phyloP scores from a whole-genome alignment of 1,140 invertebrate species.

The Conus betulinus region DNA sequence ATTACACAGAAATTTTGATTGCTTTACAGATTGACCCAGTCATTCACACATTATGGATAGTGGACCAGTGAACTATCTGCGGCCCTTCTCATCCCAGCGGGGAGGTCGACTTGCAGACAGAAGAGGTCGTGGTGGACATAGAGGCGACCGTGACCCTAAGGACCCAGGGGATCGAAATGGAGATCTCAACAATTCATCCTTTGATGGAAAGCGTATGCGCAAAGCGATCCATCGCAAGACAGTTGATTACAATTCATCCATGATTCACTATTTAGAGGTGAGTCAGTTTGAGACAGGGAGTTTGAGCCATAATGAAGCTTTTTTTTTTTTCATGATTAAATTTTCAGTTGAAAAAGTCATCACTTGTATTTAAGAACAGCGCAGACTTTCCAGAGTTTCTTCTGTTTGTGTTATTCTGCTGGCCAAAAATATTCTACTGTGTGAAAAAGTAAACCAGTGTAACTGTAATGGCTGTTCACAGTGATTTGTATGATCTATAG shows the following conservation, averaged over 20 bases:
- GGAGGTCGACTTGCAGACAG: background rate
- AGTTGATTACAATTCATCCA: constrained; percentile 98
- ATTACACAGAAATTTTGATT: too few species aligned
- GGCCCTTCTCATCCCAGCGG: background rate
- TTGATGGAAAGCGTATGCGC: constrained; percentile 89
- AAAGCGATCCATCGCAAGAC: constrained; percentile 98
- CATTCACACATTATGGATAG: constrained; percentile 1
- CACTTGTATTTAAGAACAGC: too few species aligned
- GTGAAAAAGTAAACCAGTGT: too few species aligned
- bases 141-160: background rate
- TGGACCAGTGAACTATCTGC: constrained; percentile 4
- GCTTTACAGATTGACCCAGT: too few species aligned
- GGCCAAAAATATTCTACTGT: too few species aligned
- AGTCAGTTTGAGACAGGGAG: background rate
- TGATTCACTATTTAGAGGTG: constrained; percentile 93
- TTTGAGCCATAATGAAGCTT: too few species aligned
- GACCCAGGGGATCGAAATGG: background rate
- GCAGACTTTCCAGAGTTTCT: too few species aligned
- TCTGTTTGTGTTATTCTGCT: too few species aligned
- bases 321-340: too few species aligned
- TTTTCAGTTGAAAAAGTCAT: too few species aligned
- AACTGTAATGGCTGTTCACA: too few species aligned
- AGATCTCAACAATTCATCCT: constrained; percentile 35
- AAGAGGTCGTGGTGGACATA: background rate
- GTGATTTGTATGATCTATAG: too few species aligned